These are phyloP conservation scores for Orchesellides sinensis DNA, from an alignment of 2,888 invertebrate genomes.

Conservation along the genomic window DNA sequence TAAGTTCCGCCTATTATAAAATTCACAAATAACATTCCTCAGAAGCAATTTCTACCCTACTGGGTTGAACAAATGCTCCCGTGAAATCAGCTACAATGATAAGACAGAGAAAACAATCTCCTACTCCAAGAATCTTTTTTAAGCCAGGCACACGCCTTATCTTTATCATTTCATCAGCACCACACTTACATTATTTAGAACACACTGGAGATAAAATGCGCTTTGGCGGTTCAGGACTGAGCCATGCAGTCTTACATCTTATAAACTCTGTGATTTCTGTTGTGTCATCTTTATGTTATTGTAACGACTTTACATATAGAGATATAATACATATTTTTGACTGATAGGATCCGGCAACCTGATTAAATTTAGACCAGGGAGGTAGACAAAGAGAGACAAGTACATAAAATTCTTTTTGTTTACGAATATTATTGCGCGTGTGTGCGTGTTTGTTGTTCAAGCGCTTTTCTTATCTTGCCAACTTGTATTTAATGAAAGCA, in stretches of 20 bases:
- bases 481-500: neutral
- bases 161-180: conserved; percentile 39
- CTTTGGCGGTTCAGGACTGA: conserved; percentile 14
- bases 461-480: neutral
- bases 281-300: neutral
- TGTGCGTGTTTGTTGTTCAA: conserved; percentile 1
- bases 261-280: no score
- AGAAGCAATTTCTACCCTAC: conserved; percentile 46
- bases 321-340: conserved; percentile 11
- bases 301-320: neutral
- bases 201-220: conserved; percentile 27
- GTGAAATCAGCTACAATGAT: no score
- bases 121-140: conserved; percentile 1
- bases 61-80: conserved; percentile 48
- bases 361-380: conserved; percentile 52
- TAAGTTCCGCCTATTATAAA: conserved; percentile 26
- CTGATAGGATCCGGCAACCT: conserved; percentile 28
- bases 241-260: no score
- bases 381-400: neutral
- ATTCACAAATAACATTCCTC: conserved; percentile 4
- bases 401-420: conserved; percentile 4
- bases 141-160: conserved; percentile 55
- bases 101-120: neutral
- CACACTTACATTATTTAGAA: conserved; percentile 1
- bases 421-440: conserved; percentile 24